Percentiles rank a stretch among this genome's conserved stretches.
phyloP scores from a whole-genome alignment of 2,113 vertebrate species.

The Nothoprocta perdicaria region DNA sequence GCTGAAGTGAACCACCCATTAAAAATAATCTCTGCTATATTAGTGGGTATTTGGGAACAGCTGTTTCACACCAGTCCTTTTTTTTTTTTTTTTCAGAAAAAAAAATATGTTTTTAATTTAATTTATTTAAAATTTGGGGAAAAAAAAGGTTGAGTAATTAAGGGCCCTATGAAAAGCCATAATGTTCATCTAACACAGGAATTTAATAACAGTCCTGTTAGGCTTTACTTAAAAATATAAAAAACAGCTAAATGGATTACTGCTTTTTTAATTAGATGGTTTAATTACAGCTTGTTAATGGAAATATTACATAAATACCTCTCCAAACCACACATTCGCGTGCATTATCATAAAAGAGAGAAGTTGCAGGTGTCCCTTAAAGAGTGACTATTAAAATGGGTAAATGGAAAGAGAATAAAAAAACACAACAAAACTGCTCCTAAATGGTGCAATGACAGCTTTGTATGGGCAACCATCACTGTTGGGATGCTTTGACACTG shows the following conservation, averaged over 20 bases:
- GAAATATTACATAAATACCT: constrained; percentile 79
- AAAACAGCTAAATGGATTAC: constrained; percentile 73
- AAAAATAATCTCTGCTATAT: constrained; percentile 11
- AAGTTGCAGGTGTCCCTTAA: constrained; percentile 62
- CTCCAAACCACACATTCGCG: constrained; percentile 2
- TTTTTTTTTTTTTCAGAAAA: constrained; percentile 43
- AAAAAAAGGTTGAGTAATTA: constrained; percentile 73
- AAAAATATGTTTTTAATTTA: constrained; percentile 80
- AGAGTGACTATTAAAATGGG: constrained; percentile 28
- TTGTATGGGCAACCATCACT: not conserved
- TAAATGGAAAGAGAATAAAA: constrained; percentile 35
- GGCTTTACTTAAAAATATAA: constrained; percentile 10
- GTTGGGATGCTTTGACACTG: not conserved
- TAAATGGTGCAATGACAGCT: not conserved
- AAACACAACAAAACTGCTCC: not conserved
- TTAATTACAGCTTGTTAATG: constrained; percentile 81
- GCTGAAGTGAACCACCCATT: not conserved
- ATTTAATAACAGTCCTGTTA: constrained; percentile 69
- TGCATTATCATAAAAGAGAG: constrained; percentile 58
- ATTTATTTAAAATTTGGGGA: constrained; percentile 78
- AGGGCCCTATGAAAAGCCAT: constrained; percentile 69
- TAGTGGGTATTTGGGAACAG: constrained; percentile 61
- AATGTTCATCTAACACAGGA: constrained; percentile 76
- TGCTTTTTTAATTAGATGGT: constrained; percentile 76
- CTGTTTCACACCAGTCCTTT: constrained; percentile 25